Evolutionary conservation across 2,113 vertebrate species (phyloP).

Genomic region (Microcebus ravelobensis): DNA sequence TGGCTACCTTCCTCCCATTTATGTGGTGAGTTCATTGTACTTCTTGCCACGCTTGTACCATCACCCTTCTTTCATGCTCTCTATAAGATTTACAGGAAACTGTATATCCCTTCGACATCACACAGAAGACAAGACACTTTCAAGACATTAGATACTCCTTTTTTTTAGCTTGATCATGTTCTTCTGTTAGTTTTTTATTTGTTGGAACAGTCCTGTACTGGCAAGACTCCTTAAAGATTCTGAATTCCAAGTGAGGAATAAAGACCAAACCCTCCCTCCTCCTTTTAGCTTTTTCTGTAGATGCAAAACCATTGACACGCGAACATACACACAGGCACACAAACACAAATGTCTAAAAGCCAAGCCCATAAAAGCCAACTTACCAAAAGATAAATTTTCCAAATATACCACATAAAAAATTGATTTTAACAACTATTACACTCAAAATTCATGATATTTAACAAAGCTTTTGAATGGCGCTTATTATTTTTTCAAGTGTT

Average conservation of each 20-base stretch:
- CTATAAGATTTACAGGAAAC: background rate
- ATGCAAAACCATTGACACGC: background rate
- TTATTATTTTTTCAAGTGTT: background rate
- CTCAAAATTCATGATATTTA: background rate
- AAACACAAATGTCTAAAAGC: background rate
- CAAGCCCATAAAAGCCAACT: background rate
- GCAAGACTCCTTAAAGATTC: background rate
- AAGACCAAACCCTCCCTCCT: background rate
- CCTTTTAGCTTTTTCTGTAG: background rate
- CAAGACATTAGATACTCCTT: background rate
- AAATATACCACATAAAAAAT: background rate
- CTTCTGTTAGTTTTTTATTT: background rate
- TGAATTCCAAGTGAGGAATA: background rate
- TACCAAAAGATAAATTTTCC: constrained; percentile 19
- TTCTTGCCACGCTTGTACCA: background rate
- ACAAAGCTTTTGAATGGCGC: background rate
- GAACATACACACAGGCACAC: background rate
- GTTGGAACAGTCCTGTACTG: background rate
- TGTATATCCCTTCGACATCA: background rate
- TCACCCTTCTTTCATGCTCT: background rate
- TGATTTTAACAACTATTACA: background rate
- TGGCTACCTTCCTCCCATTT: background rate
- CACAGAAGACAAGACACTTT: background rate
- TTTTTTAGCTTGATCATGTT: background rate
- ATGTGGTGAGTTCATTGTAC: background rate